phyloP scores from a whole-genome alignment of 2,888 invertebrate genomes.

The Parthenolecanium corni region DNA sequence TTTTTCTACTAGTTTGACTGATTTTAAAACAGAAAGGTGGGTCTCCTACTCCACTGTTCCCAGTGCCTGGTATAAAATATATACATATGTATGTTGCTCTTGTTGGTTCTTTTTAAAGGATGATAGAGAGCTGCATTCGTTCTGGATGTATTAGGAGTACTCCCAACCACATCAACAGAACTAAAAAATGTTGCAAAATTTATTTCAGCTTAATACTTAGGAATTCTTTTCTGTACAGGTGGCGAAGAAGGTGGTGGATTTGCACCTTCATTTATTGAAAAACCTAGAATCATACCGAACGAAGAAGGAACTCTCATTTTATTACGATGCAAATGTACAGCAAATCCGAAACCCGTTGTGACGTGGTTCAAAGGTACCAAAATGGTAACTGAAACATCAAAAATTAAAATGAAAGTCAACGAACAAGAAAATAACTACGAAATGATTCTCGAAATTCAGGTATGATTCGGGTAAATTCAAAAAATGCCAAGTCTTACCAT shows the following conservation, averaged over 20 bases:
- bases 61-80: too few relatives aligned
- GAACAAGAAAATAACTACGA: constrained; percentile 78
- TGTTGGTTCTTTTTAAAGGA: too few relatives aligned
- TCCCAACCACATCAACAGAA: too few relatives aligned
- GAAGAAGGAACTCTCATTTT: constrained; percentile 92
- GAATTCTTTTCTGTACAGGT: constrained; percentile 45
- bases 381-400: constrained; percentile 69
- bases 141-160: too few relatives aligned
- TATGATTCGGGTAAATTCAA: constrained; percentile 37
- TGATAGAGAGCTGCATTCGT: too few relatives aligned
- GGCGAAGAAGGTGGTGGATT: constrained; percentile 84
- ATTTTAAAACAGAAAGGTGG: too few relatives aligned
- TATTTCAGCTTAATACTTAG: too few relatives aligned
- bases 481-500: not conserved
- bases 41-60: too few relatives aligned
- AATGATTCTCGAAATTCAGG: constrained; percentile 69
- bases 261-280: constrained; percentile 94
- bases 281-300: constrained; percentile 97
- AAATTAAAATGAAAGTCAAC: constrained; percentile 67
- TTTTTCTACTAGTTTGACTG: too few relatives aligned
- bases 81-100: too few relatives aligned
- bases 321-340: constrained; percentile 92
- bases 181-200: too few relatives aligned
- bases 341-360: constrained; percentile 86
- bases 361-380: constrained; percentile 91